Percentiles rank a stretch among this genome's conserved stretches.
Evolutionary conservation across 2,113 vertebrate species (phyloP).

Genomic region (Nyctibius bracteatus): DNA sequence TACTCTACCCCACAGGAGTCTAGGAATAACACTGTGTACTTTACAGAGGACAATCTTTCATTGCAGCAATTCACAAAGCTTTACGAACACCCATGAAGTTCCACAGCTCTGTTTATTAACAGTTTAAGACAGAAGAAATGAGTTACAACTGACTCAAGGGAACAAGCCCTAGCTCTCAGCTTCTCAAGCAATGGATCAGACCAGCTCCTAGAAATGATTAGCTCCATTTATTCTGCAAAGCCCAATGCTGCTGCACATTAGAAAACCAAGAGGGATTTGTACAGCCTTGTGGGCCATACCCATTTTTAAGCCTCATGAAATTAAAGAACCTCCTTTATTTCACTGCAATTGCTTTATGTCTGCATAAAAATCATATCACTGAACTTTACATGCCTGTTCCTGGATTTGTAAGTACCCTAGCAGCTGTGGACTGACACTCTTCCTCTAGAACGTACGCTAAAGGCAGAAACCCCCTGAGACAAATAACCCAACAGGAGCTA

Average conservation of each 20-base stretch:
- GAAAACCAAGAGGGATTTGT: conserved; percentile 9
- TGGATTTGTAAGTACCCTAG: neutral
- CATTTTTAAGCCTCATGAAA: conserved; percentile 41
- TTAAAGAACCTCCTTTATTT: conserved; percentile 25
- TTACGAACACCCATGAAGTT: neutral
- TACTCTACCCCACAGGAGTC: neutral
- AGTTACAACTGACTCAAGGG: neutral
- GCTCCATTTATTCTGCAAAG: conserved; percentile 18
- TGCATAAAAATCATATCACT: neutral
- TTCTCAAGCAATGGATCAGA: neutral
- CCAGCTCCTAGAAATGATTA: neutral
- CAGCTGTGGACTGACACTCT: neutral
- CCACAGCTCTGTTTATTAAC: neutral
- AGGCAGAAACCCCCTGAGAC: neutral
- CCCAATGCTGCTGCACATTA: neutral
- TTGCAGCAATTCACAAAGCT: neutral
- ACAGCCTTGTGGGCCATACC: neutral
- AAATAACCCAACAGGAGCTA: neutral
- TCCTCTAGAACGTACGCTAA: neutral
- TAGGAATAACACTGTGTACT: neutral
- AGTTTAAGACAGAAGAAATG: neutral
- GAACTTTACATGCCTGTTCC: neutral
- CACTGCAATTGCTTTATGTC: neutral
- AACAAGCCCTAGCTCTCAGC: neutral
- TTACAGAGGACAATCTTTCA: neutral